These are phyloP conservation scores for Drosophila anceps DNA, from an alignment of 2,888 invertebrate genomes.

Conservation along the genomic window DNA sequence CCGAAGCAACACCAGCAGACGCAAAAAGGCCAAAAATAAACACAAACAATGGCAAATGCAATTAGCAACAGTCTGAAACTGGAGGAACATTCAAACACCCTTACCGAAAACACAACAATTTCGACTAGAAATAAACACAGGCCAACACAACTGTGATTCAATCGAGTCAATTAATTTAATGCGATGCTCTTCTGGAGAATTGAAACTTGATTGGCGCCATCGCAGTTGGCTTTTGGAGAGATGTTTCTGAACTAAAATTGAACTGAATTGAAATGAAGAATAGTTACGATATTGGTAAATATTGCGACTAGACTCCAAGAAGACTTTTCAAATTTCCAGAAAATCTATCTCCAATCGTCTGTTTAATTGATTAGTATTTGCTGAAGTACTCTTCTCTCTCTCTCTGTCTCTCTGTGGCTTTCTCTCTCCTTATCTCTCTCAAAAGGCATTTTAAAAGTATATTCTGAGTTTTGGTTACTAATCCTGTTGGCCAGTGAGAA, in stretches of 20 bases:
- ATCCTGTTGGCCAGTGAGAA: neutral
- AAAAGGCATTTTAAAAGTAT: neutral
- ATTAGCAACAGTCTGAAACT: slow-evolving; percentile 30
- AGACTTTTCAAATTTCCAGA: too few species aligned
- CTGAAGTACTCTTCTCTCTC: too few species aligned
- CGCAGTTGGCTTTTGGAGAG: neutral
- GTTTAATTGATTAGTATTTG: too few species aligned
- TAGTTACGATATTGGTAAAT: too few species aligned
- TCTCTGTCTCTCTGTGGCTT: neutral
- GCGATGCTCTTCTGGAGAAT: neutral
- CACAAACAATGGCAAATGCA: slow-evolving; percentile 44
- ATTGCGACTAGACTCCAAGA: too few species aligned
- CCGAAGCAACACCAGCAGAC: slow-evolving; percentile 26
- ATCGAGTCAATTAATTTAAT: neutral
- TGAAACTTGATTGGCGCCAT: neutral
- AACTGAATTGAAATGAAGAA: too few species aligned
- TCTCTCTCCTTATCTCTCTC: neutral
- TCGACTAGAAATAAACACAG: slow-evolving; percentile 18
- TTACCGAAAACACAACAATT: neutral
- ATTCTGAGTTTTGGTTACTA: neutral
- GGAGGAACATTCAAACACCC: slow-evolving; percentile 18
- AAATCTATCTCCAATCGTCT: too few species aligned
- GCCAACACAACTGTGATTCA: neutral
- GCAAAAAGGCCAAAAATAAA: slow-evolving; percentile 33
- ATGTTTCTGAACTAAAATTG: neutral